A percentile compares a stretch with the other conserved stretches of the same genome.
Conservation (phyloP, 2,888 invertebrate genomes). For the Dicycla oo region DNA sequence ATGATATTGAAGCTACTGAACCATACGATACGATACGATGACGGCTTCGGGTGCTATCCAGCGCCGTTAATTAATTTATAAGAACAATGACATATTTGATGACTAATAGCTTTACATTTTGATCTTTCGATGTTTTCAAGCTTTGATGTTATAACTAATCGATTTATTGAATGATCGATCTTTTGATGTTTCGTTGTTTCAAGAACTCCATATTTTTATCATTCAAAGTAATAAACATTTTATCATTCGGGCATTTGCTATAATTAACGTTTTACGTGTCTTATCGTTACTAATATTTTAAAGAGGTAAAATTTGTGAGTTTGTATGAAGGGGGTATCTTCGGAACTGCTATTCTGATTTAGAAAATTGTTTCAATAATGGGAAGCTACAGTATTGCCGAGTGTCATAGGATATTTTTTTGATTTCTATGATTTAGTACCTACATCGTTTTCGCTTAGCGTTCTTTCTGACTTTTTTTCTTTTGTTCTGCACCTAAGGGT, state of each 20-base stretch:
- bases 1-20: too few relatives aligned
- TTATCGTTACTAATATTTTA: neutral
- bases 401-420: neutral
- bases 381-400: neutral
- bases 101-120: conserved; percentile 2
- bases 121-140: conserved; percentile 17
- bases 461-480: too few relatives aligned
- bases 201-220: conserved; percentile 18
- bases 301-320: neutral
- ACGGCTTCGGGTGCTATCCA: too few relatives aligned
- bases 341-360: neutral
- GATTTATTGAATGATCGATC: conserved; percentile 25
- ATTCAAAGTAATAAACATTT: neutral
- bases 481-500: too few relatives aligned
- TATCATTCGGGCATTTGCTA: neutral
- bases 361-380: neutral
- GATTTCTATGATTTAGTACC: too few relatives aligned
- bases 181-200: conserved; percentile 34
- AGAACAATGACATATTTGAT: conserved; percentile 5
- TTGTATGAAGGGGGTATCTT: neutral
- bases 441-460: too few relatives aligned
- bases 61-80: neutral
- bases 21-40: too few relatives aligned
- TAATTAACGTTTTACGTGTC: neutral
- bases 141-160: conserved; percentile 15